Evolutionary conservation across 2,797 vertebrate species (phyloP), one percentile per base, ranked within the genome.

Genomic region (Borostomias antarcticus): DNA sequence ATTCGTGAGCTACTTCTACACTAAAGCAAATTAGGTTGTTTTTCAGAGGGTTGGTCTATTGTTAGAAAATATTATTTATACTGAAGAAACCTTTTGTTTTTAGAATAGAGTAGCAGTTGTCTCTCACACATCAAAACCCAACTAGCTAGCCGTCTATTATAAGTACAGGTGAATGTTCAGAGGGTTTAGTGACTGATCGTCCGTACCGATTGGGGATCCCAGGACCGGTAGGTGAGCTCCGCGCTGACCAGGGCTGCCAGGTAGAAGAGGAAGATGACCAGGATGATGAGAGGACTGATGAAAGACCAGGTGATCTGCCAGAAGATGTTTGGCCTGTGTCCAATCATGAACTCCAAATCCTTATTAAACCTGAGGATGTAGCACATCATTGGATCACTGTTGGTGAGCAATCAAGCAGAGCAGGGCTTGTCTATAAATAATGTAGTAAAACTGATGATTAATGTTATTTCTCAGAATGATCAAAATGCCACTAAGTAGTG

Each of bases 241-340:
- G 90, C 30, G 0, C 26, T 92, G 72, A 95, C 86, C 68, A 91
- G 86, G 53, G 92, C 83, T 77, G 92, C 87, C 13, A 96, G 84
- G 80, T 91, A 96, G 77, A 93, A 93, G 0, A 95, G 0, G 61
- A 96, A 91, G 77, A 95, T 94, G 62, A 90, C 66, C 45, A 96
- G 60, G 87, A 95, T 93, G 52, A 95, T 83, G 48, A 95, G 76
- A 0, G 94, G 95, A 62, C 95, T 96, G 73, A 95, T 0, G 26
- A 92, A 17, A 37, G 94, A 88, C 94, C 94, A 96, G 0, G 86
- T 93, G 40, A 64, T 28, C 74, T 95, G 94, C 95, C 95, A 96
- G 89, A 96, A 95, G 72, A 95, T 73, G 70, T 94, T 95, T 6
- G 94, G 94, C 68, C 93, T 94, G 79, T 95, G 94, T 64, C 94